Evolutionary conservation across 2,888 invertebrate species (phyloP), one percentile per base, ranked within the genome.

Genomic region (Dendrolimus pini): DNA sequence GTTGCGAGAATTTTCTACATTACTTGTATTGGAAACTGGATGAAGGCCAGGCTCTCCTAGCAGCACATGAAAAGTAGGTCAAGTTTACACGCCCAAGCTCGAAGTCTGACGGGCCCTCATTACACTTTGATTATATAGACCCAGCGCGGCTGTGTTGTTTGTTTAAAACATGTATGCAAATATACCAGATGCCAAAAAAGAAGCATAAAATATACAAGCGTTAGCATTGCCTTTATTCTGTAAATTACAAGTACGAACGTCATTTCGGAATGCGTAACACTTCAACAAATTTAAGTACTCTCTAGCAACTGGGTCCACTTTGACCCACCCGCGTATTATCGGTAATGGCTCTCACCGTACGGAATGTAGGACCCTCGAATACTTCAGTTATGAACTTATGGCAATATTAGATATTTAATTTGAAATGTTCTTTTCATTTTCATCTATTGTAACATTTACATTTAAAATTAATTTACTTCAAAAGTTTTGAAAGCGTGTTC

Each of bases 361-460:
- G 68, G 73, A 74, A 76, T 75, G 74, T 67, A 70, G 65, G 61
- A 70, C 70, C 70, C 73, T 76, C 65, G 69, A 76, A 77, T 71
- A 68, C 69, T 69, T 74, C 61, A 61, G 64, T 71, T 77, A 75
- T 75, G 60, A 61, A 60, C 54, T 54, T 56, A 55, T 30, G 41
- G 57, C 13, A 55, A 52, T 52, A 52, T 55, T 56, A 52, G 13
- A 13, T n/a, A n/a, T 41, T 52, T 56, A n/a, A n/a, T 41, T 47
- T 52, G 18, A 13, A 52, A 52, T 52, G 7, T 13, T n/a, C 41
- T 52, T 52, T 52, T 52, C 9, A 30, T 41, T 52, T 41, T 42
- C 41, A 55, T 30, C 41, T 41, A 42, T 55, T 13, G 13, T 1
- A 56, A 52, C 13, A 52, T n/a, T 41, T 7, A 9, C 30, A 52